These are phyloP conservation scores for Rhopalosiphum maidis DNA, from an alignment of 1,140 invertebrate genomes.

Conservation along the genomic window DNA sequence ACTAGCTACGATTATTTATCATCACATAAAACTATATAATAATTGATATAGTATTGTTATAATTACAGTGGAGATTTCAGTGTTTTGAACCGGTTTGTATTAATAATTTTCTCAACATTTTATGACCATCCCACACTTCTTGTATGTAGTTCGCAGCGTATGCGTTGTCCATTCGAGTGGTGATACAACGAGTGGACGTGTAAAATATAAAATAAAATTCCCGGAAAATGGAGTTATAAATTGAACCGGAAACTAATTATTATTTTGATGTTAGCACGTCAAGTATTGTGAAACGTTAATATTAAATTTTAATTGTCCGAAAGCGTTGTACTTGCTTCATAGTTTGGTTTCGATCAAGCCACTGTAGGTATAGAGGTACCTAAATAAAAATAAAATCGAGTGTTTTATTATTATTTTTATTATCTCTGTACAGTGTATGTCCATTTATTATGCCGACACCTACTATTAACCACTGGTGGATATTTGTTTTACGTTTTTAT, in stretches of 20 bases:
- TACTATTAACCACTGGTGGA: neutral
- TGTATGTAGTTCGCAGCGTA: neutral
- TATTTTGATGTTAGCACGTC: neutral
- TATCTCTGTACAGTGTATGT: neutral
- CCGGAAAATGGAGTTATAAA: neutral
- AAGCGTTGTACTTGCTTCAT: neutral
- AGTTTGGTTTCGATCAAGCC: neutral
- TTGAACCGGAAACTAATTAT: neutral
- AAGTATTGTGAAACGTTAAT: neutral
- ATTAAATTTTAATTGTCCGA: neutral
- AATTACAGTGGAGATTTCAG: neutral
- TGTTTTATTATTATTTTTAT: slow-evolving; percentile 4
- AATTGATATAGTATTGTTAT: neutral
- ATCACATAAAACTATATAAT: neutral
- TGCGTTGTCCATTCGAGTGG: neutral
- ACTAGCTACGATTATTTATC: neutral
- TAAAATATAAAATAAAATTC: slow-evolving; percentile 12
- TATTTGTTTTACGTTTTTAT: slow-evolving; percentile 23
- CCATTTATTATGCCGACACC: slow-evolving; percentile 4
- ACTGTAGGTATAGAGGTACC: neutral
- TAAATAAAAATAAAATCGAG: neutral
- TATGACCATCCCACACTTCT: slow-evolving; percentile 12
- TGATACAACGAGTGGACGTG: neutral
- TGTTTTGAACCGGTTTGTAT: neutral
- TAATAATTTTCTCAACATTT: neutral